Percentiles rank a stretch among this genome's conserved stretches.
phyloP scores from a whole-genome alignment of 1,140 invertebrate species.

The Ceratosolen solmsi region DNA sequence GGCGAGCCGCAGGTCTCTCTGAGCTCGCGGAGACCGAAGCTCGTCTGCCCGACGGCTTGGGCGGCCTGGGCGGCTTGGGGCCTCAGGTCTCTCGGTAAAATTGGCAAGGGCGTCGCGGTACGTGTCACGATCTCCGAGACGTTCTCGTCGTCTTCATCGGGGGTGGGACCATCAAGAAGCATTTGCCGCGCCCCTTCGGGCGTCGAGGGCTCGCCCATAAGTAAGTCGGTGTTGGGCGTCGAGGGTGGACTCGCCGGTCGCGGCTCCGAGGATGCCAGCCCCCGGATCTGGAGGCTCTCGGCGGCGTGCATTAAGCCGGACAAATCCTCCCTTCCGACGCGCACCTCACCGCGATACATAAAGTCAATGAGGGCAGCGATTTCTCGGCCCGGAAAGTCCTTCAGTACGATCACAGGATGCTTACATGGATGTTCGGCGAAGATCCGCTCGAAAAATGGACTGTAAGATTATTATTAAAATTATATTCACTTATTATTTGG shows the following conservation, averaged over 20 bases:
- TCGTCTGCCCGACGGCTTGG: constrained; percentile 68
- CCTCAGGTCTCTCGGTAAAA: constrained; percentile 50
- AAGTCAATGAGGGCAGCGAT: constrained; percentile 91
- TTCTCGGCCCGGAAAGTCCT: constrained; percentile 90
- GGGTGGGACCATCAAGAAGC: constrained; percentile 42
- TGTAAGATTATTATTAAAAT: constrained; percentile 66
- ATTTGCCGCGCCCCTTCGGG: constrained; percentile 68
- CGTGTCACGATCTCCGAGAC: constrained; percentile 54
- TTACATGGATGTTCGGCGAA: constrained; percentile 94
- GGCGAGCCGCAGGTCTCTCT: constrained; percentile 78
- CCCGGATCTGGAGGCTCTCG: constrained; percentile 87
- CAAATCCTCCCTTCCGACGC: constrained; percentile 87
- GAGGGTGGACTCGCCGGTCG: constrained; percentile 71
- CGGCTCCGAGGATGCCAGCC: constrained; percentile 81
- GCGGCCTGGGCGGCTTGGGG: no score
- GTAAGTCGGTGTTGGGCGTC: constrained; percentile 74
- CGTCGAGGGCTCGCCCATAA: constrained; percentile 74
- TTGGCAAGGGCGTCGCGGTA: not conserved
- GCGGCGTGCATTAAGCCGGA: constrained; percentile 87
- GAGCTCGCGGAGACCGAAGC: constrained; percentile 68
- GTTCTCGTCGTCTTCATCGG: constrained; percentile 52
- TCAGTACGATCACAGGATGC: constrained; percentile 92
- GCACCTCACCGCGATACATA: constrained; percentile 93
- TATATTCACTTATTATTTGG: no score
- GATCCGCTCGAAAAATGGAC: constrained; percentile 90